These are phyloP conservation scores for Synanthedon vespiformis DNA, from an alignment of 2,888 invertebrate genomes.

Conservation along the genomic window DNA sequence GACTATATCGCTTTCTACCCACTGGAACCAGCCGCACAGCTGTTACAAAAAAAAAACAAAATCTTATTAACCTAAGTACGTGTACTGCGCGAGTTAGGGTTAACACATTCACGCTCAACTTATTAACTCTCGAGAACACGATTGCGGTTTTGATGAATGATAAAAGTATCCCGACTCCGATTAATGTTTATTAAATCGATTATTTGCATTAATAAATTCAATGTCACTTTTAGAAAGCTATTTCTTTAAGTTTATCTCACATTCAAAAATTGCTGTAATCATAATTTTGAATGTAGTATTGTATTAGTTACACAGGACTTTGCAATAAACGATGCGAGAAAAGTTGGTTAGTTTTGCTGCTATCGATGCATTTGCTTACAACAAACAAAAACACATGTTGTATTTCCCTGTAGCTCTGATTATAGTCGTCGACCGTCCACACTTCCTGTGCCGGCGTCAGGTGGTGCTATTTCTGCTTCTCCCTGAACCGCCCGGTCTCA, in stretches of 20 bases:
- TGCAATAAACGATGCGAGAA: too few relatives aligned
- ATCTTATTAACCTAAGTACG: neutral
- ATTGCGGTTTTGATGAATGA: neutral
- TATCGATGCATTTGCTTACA: too few relatives aligned
- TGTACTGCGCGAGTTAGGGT: neutral
- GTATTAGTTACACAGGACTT: too few relatives aligned
- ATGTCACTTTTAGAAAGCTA: neutral
- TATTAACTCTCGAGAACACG: neutral
- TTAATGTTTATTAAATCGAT: too few relatives aligned
- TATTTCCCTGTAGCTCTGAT: neutral
- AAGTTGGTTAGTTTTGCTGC: too few relatives aligned
- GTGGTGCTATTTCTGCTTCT: slow-evolving; percentile 56
- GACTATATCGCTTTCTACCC: too few relatives aligned
- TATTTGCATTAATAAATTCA: neutral
- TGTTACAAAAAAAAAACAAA: neutral
- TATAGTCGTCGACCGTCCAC: slow-evolving; percentile 25
- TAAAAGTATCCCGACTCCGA: neutral
- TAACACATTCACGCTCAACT: neutral
- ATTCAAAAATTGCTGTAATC: too few relatives aligned
- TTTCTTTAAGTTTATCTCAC: too few relatives aligned
- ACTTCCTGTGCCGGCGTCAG: slow-evolving; percentile 53
- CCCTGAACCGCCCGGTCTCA: slow-evolving; percentile 40
- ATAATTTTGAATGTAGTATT: too few relatives aligned
- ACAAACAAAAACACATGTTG: neutral
- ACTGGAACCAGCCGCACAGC: neutral